phyloP scores from a whole-genome alignment of 92 coral and sea anemone species.

The Heliopora coerulea region DNA sequence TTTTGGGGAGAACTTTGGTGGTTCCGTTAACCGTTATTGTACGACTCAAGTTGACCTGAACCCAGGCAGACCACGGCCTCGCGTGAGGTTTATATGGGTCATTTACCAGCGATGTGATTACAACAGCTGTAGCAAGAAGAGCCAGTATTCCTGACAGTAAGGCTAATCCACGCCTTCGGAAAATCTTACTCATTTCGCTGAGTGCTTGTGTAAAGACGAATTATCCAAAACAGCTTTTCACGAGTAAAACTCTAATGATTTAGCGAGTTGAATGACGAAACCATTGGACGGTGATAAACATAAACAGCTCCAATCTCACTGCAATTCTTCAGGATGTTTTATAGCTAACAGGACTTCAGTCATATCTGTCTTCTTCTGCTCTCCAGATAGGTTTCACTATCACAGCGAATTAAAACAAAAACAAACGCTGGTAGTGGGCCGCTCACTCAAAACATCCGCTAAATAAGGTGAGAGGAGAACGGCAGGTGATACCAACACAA shows the following conservation, averaged over 20 bases:
- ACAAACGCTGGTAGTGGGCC: constrained; percentile 14
- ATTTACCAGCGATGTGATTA: constrained; percentile 23
- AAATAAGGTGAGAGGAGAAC: constrained; percentile 4
- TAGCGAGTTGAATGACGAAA: background rate
- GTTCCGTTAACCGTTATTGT: constrained; percentile 8
- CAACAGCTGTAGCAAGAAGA: constrained; percentile 3
- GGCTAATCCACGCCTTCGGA: constrained; percentile 28
- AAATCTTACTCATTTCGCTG: constrained; percentile 18
- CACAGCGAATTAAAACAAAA: background rate
- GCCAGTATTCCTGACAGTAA: constrained; percentile 24
- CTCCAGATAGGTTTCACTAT: background rate
- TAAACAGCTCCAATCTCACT: no score
- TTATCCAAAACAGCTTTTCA: no score
- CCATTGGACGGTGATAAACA: no score
- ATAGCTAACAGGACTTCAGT: no score
- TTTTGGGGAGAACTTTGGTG: constrained; percentile 9
- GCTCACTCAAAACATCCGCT: constrained; percentile 30
- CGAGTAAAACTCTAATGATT: no score
- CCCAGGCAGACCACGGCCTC: constrained; percentile 35
- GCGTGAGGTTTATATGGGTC: constrained; percentile 33
- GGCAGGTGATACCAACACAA: constrained; percentile 14
- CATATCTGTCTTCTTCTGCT: background rate
- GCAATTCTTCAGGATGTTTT: no score
- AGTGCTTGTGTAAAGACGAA: background rate
- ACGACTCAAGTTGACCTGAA: constrained; percentile 34